These are phyloP conservation scores for Gasterosteus nipponicus DNA, from an alignment of 2,113 vertebrate species.

Conservation along the genomic window DNA sequence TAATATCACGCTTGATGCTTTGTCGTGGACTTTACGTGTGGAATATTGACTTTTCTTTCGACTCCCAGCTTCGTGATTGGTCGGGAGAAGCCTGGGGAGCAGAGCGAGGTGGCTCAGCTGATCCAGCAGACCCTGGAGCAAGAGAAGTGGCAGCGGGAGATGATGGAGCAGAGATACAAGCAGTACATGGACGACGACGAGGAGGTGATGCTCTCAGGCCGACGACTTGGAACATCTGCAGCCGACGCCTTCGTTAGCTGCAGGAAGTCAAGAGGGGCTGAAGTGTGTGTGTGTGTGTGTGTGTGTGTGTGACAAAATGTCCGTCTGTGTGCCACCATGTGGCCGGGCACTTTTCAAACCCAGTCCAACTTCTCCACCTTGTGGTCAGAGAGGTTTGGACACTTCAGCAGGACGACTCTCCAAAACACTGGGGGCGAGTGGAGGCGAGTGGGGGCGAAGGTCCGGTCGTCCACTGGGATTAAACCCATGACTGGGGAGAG, in stretches of 20 bases:
- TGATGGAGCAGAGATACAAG: constrained; percentile 96
- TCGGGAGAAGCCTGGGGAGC: constrained; percentile 94
- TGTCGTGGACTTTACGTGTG: neutral
- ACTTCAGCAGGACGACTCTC: no score
- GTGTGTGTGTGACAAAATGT: constrained; percentile 54
- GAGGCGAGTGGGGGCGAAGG: neutral
- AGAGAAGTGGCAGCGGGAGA: constrained; percentile 96
- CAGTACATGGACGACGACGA: constrained; percentile 84
- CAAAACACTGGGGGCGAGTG: neutral
- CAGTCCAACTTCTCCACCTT: constrained; percentile 54
- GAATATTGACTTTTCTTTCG: neutral
- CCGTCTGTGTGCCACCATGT: constrained; percentile 22
- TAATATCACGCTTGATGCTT: no score
- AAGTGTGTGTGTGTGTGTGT: constrained; percentile 8
- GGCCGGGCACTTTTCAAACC: constrained; percentile 5
- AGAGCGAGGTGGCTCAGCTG: constrained; percentile 97
- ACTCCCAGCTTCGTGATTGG: constrained; percentile 92
- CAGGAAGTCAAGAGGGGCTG: constrained; percentile 19
- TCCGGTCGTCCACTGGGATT: neutral
- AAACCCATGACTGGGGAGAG: neutral
- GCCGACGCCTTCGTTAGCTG: neutral
- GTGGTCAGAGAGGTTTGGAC: constrained; percentile 39
- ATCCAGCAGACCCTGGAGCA: constrained; percentile 98
- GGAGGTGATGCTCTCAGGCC: constrained; percentile 50
- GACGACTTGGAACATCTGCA: neutral